Evolutionary conservation across 2,113 vertebrate species (phyloP), one percentile per base, ranked within the genome.

Genomic region (Leptobrachium leishanense): DNA sequence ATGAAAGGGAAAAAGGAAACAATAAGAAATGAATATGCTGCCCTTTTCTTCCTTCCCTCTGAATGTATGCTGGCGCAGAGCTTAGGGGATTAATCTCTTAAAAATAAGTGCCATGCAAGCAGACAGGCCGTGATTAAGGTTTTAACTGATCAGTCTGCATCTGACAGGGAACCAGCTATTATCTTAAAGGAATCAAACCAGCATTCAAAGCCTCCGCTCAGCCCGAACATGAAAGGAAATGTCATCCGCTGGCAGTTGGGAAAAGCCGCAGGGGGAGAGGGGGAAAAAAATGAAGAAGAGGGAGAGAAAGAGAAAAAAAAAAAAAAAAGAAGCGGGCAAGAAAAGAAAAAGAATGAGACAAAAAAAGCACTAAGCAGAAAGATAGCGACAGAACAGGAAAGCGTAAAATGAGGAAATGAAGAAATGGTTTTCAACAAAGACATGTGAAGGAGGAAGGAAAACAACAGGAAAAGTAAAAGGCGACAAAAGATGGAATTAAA

Each of bases 51-150:
- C 85, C 57, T 63, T 84, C 87, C 87, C 83, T 83, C 84, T 83
- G 84, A 91, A 88, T 94, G 91, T 93, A 93, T 95, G 92, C 91
- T 84, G 88, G 91, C 92, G 92, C 88, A 80, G 90, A 90, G 90
- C 92, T 95, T 90, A 89, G 85, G 91, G 92, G 94, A 95, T 95
- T 95, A 94, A 94, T 95, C 93, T 95, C 93, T 93, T 91, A 94
- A 95, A 92, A 91, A 90, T 92, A 93, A 94, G 93, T 96, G 96
- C 96, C 91, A 95, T 95, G 93, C 89, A 90, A 95, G 95, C 96
- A 95, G 96, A 98, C 97, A 98, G 97, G 96, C 96, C 91, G 97
- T 99, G 97, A 99, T 99, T 99, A 99, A 98, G 97, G 97, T 96
- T 98, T 98, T 98, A 99, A 98, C 95, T 96, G 97, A 98, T 99